phyloP scores from a whole-genome alignment of 2,113 vertebrate genomes.

The Gracilinanus agilis region DNA sequence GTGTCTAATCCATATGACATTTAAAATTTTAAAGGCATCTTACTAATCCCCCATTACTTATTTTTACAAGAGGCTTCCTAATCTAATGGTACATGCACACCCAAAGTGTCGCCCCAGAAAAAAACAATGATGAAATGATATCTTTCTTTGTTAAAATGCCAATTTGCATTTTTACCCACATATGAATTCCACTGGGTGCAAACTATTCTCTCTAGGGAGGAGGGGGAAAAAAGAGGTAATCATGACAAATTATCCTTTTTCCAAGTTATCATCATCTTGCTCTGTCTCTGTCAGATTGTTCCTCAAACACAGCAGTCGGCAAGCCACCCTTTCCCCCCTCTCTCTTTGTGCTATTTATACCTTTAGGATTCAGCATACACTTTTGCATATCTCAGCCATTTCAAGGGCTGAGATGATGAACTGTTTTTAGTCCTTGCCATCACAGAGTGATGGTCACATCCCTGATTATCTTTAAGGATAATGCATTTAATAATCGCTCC shows the following conservation, averaged over 20 bases:
- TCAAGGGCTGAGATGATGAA: slow-evolving; percentile 80
- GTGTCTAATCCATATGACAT: slow-evolving; percentile 53
- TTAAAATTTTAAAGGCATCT: slow-evolving; percentile 70
- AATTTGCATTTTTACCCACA: slow-evolving; percentile 79
- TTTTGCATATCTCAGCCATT: slow-evolving; percentile 85
- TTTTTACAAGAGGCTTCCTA: slow-evolving; percentile 74
- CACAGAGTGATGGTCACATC: slow-evolving; percentile 79
- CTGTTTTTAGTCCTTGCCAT: slow-evolving; percentile 79
- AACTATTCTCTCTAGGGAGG: slow-evolving; percentile 76
- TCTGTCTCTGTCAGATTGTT: slow-evolving; percentile 87
- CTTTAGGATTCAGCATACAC: slow-evolving; percentile 80
- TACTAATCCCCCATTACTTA: slow-evolving; percentile 66
- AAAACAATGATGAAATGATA: slow-evolving; percentile 80
- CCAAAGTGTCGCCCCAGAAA: slow-evolving; percentile 69
- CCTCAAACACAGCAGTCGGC: slow-evolving; percentile 85
- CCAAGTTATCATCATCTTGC: slow-evolving; percentile 87
- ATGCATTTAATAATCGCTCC: slow-evolving; percentile 78
- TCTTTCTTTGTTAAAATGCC: slow-evolving; percentile 75
- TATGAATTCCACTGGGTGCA: slow-evolving; percentile 83
- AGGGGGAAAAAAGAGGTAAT: slow-evolving; percentile 81
- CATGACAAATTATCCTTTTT: slow-evolving; percentile 87
- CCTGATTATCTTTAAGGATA: slow-evolving; percentile 83
- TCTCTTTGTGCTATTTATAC: slow-evolving; percentile 81
- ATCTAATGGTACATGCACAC: slow-evolving; percentile 65
- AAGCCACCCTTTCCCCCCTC: slow-evolving; percentile 59